Percentiles rank a stretch among this genome's conserved stretches.
These are phyloP conservation scores for Neuroterus valhalla DNA, from an alignment of 1,140 invertebrate genomes.

Conservation along the genomic window DNA sequence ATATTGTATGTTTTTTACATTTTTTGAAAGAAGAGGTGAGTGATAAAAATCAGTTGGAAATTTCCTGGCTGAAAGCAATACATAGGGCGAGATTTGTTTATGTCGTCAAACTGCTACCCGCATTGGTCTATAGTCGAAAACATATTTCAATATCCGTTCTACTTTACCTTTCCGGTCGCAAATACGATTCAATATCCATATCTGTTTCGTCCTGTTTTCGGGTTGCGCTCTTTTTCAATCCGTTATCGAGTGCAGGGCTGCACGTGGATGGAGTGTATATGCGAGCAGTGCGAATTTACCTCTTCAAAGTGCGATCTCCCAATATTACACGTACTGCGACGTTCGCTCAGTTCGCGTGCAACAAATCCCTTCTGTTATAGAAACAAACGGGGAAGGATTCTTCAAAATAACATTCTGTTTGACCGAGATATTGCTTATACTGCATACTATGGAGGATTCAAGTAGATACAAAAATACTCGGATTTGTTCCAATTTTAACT, in stretches of 20 bases:
- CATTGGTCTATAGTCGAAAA: constrained; percentile 45
- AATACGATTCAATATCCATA: constrained; percentile 46
- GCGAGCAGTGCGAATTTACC: constrained; percentile 12
- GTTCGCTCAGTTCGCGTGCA: background rate
- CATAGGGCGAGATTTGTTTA: constrained; percentile 36
- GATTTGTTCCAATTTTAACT: background rate
- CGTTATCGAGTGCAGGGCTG: constrained; percentile 20
- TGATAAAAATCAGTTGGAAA: constrained; percentile 28
- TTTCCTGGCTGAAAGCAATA: constrained; percentile 27
- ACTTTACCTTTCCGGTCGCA: constrained; percentile 44
- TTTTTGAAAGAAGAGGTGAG: constrained; percentile 13
- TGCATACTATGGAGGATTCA: background rate
- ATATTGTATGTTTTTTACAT: constrained; percentile 19
- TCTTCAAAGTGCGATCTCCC: constrained; percentile 14
- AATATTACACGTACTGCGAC: constrained; percentile 18
- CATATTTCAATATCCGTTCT: constrained; percentile 56
- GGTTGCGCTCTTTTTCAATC: constrained; percentile 23
- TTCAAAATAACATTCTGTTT: constrained; percentile 3
- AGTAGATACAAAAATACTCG: background rate
- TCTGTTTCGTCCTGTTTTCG: constrained; percentile 20
- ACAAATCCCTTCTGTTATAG: background rate
- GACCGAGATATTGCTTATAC: background rate
- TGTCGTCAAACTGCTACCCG: constrained; percentile 26
- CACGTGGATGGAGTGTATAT: constrained; percentile 6
- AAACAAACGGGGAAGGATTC: constrained; percentile 4